Base-by-base conservation (phyloP, 2,113 vertebrate species). In the Heterotis niloticus region DNA sequence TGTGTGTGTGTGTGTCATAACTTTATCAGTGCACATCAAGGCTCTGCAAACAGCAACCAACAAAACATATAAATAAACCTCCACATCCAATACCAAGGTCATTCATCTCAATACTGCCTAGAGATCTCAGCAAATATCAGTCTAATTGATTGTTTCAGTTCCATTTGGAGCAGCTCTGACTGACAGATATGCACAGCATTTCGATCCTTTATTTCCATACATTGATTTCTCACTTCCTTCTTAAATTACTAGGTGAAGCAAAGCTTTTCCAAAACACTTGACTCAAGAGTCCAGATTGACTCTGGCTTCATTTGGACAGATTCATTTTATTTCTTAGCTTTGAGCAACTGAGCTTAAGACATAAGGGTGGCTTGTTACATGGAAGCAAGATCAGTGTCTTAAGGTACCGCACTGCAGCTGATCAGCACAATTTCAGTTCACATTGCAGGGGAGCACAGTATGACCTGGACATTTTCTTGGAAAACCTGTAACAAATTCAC, bases 231-330 rank as follows among this genome's bases (percentile, higher is more conserved):
- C 60, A 62, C 60, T 20, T 62, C 60, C 20, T 4, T 62, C 60
- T 20, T 10, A 62, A 17, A 62, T 20, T 10, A 20, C 60, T 4
- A 62, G 60, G 14, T 14, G 60, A 24, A 44, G 34, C 34, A 44
- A 44, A 44, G 34, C 34, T 73, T 5, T 73, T 54, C 1, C 14
- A 73, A 18, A 10, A 51, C 34, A 73, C 16, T 71, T 28, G 77
- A 83, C 86, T 80, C 20, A 83, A 70, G 79, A 77, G 73, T 81
- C 16, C 74, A 51, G 74, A 76, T 7, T 67, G 65, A 13, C 67
- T 51, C 71, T 60, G 26, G 60, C 70, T 59, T 10, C 71, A 83
- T 80, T 76, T 78, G 82, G 7, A 57, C 7, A 62, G 14, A 4
- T 44, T 44, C 34, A 44, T 44, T 44, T 44, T 44, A 44, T 44